Evolutionary conservation across 2,113 vertebrate species (phyloP).

Genomic region (Jaculus jaculus): DNA sequence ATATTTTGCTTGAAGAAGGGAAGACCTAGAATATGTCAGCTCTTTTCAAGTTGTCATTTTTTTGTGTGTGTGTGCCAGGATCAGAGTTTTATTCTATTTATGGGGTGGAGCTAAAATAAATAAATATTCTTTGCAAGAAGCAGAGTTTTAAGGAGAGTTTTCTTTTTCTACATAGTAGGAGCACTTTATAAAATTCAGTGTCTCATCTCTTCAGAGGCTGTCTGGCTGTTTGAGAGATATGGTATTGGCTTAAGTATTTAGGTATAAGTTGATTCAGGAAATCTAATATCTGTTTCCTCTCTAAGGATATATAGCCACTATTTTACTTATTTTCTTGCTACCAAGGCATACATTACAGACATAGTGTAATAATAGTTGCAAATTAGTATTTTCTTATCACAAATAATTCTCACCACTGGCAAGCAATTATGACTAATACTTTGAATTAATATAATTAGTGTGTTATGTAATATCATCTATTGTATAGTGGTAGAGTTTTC

Average conservation of each 20-base stretch:
- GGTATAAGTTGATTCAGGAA: background rate
- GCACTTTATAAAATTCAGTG: background rate
- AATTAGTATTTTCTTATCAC: background rate
- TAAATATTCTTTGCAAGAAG: background rate
- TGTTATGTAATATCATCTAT: background rate
- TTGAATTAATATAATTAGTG: background rate
- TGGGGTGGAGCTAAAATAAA: background rate
- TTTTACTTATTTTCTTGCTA: conserved; percentile 18
- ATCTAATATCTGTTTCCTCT: background rate
- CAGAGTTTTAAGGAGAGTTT: background rate
- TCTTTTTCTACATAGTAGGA: background rate
- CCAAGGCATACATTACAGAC: background rate
- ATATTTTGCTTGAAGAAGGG: background rate
- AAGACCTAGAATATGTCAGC: background rate
- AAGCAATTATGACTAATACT: conserved; percentile 21
- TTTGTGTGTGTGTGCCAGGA: background rate
- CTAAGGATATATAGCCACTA: background rate
- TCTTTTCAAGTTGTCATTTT: background rate
- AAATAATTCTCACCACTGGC: background rate
- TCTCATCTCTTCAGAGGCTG: background rate
- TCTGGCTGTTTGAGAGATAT: background rate
- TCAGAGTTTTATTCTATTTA: background rate
- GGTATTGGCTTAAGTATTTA: background rate
- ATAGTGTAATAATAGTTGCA: background rate
- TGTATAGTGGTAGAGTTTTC: conserved; percentile 19